A percentile compares a stretch with the other conserved stretches of the same genome.
Evolutionary conservation across 2,888 invertebrate species (phyloP).

Genomic region (Temnothorax rugatulus): DNA sequence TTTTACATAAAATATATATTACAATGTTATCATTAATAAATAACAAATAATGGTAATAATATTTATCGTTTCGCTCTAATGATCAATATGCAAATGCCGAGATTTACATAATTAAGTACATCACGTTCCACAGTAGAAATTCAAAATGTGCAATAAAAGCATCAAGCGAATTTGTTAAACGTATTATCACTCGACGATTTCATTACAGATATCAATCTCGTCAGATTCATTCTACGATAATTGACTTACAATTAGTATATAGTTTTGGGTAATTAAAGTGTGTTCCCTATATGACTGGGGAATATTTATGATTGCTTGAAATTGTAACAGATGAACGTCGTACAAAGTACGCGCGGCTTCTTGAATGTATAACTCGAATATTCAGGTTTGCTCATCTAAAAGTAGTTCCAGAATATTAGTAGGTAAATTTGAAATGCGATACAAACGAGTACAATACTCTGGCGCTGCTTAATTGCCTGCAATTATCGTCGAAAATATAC

Average conservation of each 20-base stretch:
- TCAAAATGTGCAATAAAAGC: slow-evolving; percentile 60
- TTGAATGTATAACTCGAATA: slow-evolving; percentile 10
- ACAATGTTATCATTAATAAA: slow-evolving; percentile 80
- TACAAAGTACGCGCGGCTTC: slow-evolving; percentile 3
- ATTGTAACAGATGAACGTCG: slow-evolving; percentile 22
- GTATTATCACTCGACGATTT: slow-evolving; percentile 55
- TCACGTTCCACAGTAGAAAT: slow-evolving; percentile 62
- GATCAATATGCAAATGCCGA: slow-evolving; percentile 65
- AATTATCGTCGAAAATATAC: slow-evolving; percentile 41
- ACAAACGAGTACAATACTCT: slow-evolving; percentile 33
- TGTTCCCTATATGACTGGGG: slow-evolving; percentile 46
- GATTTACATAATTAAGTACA: slow-evolving; percentile 77
- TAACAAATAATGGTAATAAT: slow-evolving; percentile 70
- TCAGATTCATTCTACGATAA: slow-evolving; percentile 61
- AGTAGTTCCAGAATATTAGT: slow-evolving; percentile 26
- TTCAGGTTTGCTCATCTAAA: slow-evolving; percentile 16
- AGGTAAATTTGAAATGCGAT: slow-evolving; percentile 26
- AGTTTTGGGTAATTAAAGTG: slow-evolving; percentile 38
- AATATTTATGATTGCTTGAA: slow-evolving; percentile 51
- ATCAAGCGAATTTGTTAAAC: slow-evolving; percentile 54
- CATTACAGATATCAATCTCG: slow-evolving; percentile 52
- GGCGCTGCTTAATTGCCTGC: slow-evolving; percentile 2
- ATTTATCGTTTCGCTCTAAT: slow-evolving; percentile 56
- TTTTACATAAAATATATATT: slow-evolving; percentile 84
- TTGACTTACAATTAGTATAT: slow-evolving; percentile 66